Evolutionary conservation across 2,888 invertebrate species (phyloP).

Genomic region (Gortyna flavago): DNA sequence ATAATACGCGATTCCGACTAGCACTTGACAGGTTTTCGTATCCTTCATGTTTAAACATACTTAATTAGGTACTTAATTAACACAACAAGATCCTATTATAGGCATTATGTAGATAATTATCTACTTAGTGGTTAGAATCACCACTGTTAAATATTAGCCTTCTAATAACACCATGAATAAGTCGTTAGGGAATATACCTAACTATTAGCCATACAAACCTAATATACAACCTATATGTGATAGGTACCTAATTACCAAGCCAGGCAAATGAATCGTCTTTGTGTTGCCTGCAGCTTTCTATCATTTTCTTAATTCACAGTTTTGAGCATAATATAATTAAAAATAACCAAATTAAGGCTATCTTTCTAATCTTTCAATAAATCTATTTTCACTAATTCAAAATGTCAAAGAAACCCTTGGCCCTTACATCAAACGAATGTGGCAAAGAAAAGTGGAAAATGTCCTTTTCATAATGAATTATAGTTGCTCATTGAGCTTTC

Average conservation of each 20-base stretch:
- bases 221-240: not conserved
- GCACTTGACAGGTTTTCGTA: not conserved
- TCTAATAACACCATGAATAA: constrained; percentile 18
- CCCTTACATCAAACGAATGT: constrained; percentile 63
- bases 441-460: constrained; percentile 77
- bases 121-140: constrained; percentile 13
- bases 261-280: not conserved
- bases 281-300: not conserved
- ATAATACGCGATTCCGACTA: no score
- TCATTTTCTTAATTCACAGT: not conserved
- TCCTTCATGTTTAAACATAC: not conserved
- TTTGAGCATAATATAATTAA: not conserved
- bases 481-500: constrained; percentile 87
- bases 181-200: constrained; percentile 11
- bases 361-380: constrained; percentile 51
- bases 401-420: constrained; percentile 58
- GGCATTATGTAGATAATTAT: constrained; percentile 1
- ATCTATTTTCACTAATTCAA: constrained; percentile 56
- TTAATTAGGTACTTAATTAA: not conserved
- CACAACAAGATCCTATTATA: not conserved
- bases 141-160: constrained; percentile 3
- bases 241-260: constrained; percentile 8
- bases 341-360: constrained; percentile 15
- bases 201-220: not conserved
- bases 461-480: constrained; percentile 84